Conservation (phyloP, 2,113 vertebrate genomes). For the Calyptommatus sinebrachiatus region DNA sequence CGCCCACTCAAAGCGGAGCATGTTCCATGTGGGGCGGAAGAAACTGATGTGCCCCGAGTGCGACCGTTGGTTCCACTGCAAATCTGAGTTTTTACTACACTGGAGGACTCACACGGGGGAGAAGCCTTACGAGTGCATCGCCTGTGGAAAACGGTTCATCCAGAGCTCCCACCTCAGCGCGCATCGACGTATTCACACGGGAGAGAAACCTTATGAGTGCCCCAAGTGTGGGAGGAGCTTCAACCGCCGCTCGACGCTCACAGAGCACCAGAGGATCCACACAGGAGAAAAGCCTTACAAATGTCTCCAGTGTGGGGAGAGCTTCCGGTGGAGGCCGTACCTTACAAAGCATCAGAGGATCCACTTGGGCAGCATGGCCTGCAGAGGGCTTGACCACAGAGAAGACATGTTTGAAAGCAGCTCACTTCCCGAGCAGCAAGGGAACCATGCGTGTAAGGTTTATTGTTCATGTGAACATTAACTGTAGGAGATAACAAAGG, state of each 20-base stretch:
- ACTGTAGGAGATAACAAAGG: too few relatives aligned
- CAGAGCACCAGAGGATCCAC: conserved; percentile 38
- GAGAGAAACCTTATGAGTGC: conserved; percentile 34
- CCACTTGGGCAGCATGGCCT: conserved; percentile 39
- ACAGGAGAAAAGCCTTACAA: conserved; percentile 52
- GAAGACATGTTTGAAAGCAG: conserved; percentile 9
- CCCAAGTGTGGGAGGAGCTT: conserved; percentile 37
- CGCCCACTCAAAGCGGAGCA: conserved; percentile 22
- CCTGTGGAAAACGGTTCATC: conserved; percentile 34
- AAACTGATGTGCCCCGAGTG: conserved; percentile 55
- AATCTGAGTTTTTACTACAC: conserved; percentile 66
- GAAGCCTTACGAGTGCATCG: conserved; percentile 35
- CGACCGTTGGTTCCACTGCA: conserved; percentile 69
- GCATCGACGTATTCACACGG: conserved; percentile 40
- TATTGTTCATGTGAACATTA: too few relatives aligned
- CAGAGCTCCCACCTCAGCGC: conserved; percentile 44
- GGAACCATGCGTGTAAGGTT: background rate
- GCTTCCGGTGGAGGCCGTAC: conserved; percentile 58
- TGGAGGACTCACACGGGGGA: conserved; percentile 61
- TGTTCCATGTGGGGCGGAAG: conserved; percentile 18
- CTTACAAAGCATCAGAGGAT: conserved; percentile 58
- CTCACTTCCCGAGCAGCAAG: background rate
- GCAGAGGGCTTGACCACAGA: background rate
- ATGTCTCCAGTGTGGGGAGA: conserved; percentile 57
- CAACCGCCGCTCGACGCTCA: conserved; percentile 36